phyloP scores from a whole-genome alignment of 1,140 invertebrate genomes.

The Ditylenchus dipsaci region DNA sequence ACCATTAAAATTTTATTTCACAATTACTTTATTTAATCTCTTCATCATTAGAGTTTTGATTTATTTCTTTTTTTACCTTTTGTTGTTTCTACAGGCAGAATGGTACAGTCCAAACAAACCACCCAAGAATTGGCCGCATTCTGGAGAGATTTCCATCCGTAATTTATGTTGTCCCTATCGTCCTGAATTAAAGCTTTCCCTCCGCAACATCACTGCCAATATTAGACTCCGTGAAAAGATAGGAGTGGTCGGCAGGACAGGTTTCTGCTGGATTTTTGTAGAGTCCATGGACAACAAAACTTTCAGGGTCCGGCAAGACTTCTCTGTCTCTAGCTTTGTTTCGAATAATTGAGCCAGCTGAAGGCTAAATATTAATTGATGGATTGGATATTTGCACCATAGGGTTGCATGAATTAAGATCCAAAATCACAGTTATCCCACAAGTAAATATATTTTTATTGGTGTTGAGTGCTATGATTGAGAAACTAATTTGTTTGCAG shows the following conservation, averaged over 20 bases:
- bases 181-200: slow-evolving; percentile 70
- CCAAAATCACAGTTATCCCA: slow-evolving; percentile 73
- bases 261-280: slow-evolving; percentile 67
- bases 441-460: slow-evolving; percentile 63
- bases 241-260: slow-evolving; percentile 62
- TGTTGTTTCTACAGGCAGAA: slow-evolving; percentile 22
- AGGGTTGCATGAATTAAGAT: slow-evolving; percentile 69
- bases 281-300: neutral
- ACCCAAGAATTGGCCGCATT: slow-evolving; percentile 25
- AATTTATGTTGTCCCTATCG: slow-evolving; percentile 59
- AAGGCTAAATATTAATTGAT: slow-evolving; percentile 67
- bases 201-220: slow-evolving; percentile 69
- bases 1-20: too few species aligned
- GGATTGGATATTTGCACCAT: slow-evolving; percentile 66
- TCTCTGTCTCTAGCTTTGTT: slow-evolving; percentile 61
- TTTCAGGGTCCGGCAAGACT: slow-evolving; percentile 65
- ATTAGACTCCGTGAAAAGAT: slow-evolving; percentile 69
- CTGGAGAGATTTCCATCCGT: slow-evolving; percentile 55
- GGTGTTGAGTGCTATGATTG: neutral
- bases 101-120: slow-evolving; percentile 32
- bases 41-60: too few species aligned
- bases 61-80: too few species aligned
- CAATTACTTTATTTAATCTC: too few species aligned
- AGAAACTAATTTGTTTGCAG: slow-evolving; percentile 61
- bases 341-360: slow-evolving; percentile 61